phyloP scores from a whole-genome alignment of 2,888 invertebrate species.

The Brachylomia viminalis region DNA sequence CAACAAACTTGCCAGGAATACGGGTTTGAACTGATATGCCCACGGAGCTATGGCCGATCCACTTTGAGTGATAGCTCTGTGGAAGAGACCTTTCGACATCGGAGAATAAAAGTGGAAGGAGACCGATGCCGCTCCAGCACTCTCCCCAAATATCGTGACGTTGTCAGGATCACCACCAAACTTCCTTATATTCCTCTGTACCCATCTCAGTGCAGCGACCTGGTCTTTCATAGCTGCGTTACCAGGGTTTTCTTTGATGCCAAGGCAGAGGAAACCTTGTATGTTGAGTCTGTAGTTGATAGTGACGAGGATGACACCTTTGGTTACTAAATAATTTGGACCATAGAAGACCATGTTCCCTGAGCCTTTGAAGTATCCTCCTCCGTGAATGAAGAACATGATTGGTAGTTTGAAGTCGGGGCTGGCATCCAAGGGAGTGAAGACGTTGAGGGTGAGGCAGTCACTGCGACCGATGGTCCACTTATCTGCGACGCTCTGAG shows the following conservation, averaged over 20 bases:
- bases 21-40: constrained; percentile 80
- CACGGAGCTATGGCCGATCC: constrained; percentile 82
- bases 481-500: constrained; percentile 70
- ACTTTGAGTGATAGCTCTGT: constrained; percentile 84
- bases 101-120: constrained; percentile 82
- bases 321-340: constrained; percentile 79
- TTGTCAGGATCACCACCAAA: constrained; percentile 83
- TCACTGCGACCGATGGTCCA: constrained; percentile 74
- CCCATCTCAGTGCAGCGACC: constrained; percentile 82
- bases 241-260: constrained; percentile 83
- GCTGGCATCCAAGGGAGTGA: constrained; percentile 73
- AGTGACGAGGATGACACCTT: constrained; percentile 82
- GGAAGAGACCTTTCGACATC: constrained; percentile 83
- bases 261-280: constrained; percentile 81
- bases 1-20: constrained; percentile 78
- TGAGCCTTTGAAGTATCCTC: constrained; percentile 82
- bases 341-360: constrained; percentile 77
- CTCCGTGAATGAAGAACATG: constrained; percentile 86
- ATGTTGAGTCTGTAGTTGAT: constrained; percentile 84
- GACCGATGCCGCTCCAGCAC: constrained; percentile 82
- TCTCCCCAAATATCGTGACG: constrained; percentile 84
- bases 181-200: constrained; percentile 77
- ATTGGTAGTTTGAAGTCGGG: constrained; percentile 75
- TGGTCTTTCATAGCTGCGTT: constrained; percentile 85
- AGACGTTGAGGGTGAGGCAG: constrained; percentile 82